phyloP scores from a whole-genome alignment of 2,113 vertebrate species.

The Anarhynchus alexandrinus region DNA sequence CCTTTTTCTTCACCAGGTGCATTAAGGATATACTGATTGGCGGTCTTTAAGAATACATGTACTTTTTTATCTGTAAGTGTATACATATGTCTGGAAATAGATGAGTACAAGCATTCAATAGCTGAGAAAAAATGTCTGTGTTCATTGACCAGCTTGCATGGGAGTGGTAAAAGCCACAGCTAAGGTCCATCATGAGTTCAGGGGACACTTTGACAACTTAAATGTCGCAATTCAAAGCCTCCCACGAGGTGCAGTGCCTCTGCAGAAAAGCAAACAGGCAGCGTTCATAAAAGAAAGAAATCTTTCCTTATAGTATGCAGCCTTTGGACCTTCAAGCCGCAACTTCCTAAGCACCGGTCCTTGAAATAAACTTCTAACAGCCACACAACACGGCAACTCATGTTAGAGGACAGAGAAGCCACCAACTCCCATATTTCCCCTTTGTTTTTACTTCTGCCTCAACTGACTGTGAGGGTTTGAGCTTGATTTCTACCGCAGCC shows the following conservation, averaged over 20 bases:
- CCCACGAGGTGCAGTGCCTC: neutral
- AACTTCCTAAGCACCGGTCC: neutral
- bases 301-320: neutral
- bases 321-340: neutral
- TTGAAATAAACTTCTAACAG: neutral
- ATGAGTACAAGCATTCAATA: neutral
- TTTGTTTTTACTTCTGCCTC: neutral
- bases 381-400: rapidly evolving
- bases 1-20: neutral
- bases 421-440: neutral
- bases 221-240: neutral
- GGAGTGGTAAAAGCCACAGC: neutral
- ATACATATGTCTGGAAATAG: neutral
- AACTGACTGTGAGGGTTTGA: neutral
- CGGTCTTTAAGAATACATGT: neutral
- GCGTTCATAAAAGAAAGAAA: neutral
- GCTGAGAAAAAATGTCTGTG: neutral
- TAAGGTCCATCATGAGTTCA: neutral
- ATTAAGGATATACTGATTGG: neutral
- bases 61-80: neutral
- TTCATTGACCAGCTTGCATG: neutral
- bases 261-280: too few relatives aligned
- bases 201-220: neutral
- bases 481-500: neutral
- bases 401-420: neutral